Conservation (phyloP, 2,113 vertebrate genomes). For the Tychaedon coryphoeus region DNA sequence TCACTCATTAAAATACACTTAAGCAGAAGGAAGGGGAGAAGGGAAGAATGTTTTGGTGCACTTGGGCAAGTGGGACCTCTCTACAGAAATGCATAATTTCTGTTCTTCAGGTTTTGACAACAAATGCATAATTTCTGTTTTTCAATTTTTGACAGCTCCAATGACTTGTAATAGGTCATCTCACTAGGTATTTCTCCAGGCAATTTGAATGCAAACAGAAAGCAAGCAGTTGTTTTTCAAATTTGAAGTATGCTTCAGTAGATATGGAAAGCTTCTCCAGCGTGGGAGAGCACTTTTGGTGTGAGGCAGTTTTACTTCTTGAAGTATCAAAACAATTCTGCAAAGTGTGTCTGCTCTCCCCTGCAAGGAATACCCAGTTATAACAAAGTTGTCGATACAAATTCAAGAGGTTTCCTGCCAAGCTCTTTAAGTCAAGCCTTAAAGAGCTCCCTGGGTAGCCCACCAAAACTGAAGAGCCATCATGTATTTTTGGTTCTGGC, state of each 20-base stretch:
- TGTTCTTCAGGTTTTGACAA: background rate
- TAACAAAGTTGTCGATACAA: background rate
- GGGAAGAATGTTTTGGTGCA: background rate
- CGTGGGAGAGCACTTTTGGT: background rate
- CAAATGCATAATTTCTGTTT: background rate
- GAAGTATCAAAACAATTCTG: background rate
- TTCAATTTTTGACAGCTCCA: background rate
- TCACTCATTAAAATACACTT: conserved; percentile 13
- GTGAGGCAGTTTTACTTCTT: background rate
- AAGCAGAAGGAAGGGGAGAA: background rate
- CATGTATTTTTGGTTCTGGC: background rate
- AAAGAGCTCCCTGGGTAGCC: background rate
- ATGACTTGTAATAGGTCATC: background rate
- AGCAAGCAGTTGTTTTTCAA: background rate
- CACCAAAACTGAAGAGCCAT: background rate
- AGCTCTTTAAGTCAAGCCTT: background rate
- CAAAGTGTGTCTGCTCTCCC: background rate
- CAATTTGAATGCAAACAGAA: background rate
- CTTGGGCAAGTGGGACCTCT: background rate
- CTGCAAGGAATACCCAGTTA: background rate
- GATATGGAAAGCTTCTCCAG: background rate
- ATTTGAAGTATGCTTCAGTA: background rate
- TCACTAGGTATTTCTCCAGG: background rate
- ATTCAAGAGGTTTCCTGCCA: background rate
- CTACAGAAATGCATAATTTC: background rate